phyloP scores from a whole-genome alignment of 2,113 vertebrate genomes.

The Hippocampus abdominalis region DNA sequence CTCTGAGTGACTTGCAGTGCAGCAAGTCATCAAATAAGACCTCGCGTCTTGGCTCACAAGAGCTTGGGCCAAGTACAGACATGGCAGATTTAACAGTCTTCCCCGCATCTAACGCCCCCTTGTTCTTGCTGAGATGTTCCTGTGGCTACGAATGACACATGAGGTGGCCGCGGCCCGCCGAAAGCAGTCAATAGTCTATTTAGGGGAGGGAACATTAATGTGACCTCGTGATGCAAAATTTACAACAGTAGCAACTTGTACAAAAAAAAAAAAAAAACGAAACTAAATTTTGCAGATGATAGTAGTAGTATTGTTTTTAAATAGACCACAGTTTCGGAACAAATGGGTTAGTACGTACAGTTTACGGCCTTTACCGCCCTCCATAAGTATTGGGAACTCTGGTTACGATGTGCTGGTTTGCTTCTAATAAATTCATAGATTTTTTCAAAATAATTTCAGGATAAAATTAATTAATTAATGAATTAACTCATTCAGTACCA shows the following conservation, averaged over 20 bases:
- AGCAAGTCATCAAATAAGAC: background rate
- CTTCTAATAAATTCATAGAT: too few relatives aligned
- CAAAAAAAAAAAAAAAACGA: too few relatives aligned
- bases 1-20: background rate
- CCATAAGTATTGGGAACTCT: too few relatives aligned
- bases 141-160: background rate
- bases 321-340: background rate
- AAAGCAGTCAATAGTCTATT: background rate
- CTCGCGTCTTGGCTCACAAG: background rate
- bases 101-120: background rate
- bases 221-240: background rate
- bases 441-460: too few relatives aligned
- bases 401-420: too few relatives aligned
- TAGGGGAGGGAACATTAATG: background rate
- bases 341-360: too few relatives aligned
- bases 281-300: too few relatives aligned
- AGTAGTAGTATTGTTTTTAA: background rate
- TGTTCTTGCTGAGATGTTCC: background rate
- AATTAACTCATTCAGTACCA: too few relatives aligned
- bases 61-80: background rate
- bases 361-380: too few relatives aligned
- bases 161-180: background rate
- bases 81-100: background rate
- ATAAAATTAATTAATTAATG: too few relatives aligned
- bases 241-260: background rate